Base-by-base conservation (phyloP, 2,797 vertebrate genomes). In the Darevskia mixta region DNA sequence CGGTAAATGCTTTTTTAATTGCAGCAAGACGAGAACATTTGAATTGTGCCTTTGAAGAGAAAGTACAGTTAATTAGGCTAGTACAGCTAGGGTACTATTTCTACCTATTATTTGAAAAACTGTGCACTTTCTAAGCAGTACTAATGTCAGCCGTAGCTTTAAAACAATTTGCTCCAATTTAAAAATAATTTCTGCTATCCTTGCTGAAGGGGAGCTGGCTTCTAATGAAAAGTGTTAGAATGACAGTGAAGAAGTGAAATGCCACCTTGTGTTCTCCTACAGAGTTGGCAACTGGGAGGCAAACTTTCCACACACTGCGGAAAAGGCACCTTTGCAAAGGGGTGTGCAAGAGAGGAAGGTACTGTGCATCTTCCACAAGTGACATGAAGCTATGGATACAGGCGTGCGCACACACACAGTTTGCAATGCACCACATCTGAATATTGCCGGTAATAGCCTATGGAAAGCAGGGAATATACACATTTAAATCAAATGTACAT, bases 1-100 rank as follows among this genome's bases (percentile, higher is more conserved):
- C 92, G 89, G 94, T 93, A 95, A 95, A 95, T 94, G 95, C 91
- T 95, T 94, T 93, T 93, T 96, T 95, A 96, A 95, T 96, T 96
- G 95, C 94, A 89, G 91, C 0, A 3, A 95, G 93, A 95, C 76
- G 89, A 82, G 91, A 96, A 95, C 94, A 95, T 95, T 95, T 91
- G 93, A 94, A 94, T 89, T 93, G 94, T 91, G 89, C 91, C 61
- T 95, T 95, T 94, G 93, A 93, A 91, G 91, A 93, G 93, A 95
- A 95, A 95, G 91, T 91, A 94, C 94, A 94, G 94, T 95, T 95
- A 95, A 96, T 96, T 96, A 96, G 86, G 81, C 58, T 3, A 7
- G 89, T 91, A 92, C 94, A 91, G 92, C 94, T 95, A 90, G 77
- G 89, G 87, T 92, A 93, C 92, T 93, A 94, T 95, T 95, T 95